Evolutionary conservation across 1,140 invertebrate species (phyloP).

Genomic region (Danaus plexippus): DNA sequence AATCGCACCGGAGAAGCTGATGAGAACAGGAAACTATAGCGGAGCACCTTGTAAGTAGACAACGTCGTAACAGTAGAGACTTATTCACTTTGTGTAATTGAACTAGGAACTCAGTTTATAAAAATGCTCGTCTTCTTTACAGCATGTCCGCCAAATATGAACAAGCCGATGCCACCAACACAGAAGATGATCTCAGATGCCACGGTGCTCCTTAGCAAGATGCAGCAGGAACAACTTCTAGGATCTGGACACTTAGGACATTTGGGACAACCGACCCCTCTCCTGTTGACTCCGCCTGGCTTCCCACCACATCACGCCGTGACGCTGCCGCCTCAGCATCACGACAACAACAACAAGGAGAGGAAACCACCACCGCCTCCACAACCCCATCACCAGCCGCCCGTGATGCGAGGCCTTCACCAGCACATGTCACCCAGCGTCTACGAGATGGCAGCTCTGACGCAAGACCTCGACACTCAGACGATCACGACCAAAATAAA

Average conservation of each 20-base stretch:
- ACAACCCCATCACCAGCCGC: slow-evolving; percentile 66
- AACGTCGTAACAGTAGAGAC: slow-evolving; percentile 14
- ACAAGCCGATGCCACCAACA: slow-evolving; percentile 82
- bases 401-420: slow-evolving; percentile 79
- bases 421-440: slow-evolving; percentile 89
- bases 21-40: slow-evolving; percentile 94
- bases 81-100: too few relatives aligned
- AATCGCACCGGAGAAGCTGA: slow-evolving; percentile 95
- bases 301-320: slow-evolving; percentile 77
- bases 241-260: slow-evolving; percentile 65
- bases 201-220: slow-evolving; percentile 79
- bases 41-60: slow-evolving; percentile 82
- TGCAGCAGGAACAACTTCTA: slow-evolving; percentile 79
- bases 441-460: slow-evolving; percentile 96
- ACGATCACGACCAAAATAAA: slow-evolving; percentile 97
- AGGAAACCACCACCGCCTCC: slow-evolving; percentile 73
- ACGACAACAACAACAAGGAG: slow-evolving; percentile 70
- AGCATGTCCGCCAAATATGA: slow-evolving; percentile 81
- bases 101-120: background rate
- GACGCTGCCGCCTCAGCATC: slow-evolving; percentile 70
- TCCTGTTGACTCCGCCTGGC: slow-evolving; percentile 76
- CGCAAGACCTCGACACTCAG: slow-evolving; percentile 96
- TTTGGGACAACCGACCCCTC: slow-evolving; percentile 73
- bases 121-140: slow-evolving; percentile 32
- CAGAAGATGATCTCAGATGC: slow-evolving; percentile 81